Percentiles rank a stretch among this genome's conserved stretches.
Evolutionary conservation across 1,140 invertebrate genomes (phyloP).

Genomic region (Arion vulgaris): DNA sequence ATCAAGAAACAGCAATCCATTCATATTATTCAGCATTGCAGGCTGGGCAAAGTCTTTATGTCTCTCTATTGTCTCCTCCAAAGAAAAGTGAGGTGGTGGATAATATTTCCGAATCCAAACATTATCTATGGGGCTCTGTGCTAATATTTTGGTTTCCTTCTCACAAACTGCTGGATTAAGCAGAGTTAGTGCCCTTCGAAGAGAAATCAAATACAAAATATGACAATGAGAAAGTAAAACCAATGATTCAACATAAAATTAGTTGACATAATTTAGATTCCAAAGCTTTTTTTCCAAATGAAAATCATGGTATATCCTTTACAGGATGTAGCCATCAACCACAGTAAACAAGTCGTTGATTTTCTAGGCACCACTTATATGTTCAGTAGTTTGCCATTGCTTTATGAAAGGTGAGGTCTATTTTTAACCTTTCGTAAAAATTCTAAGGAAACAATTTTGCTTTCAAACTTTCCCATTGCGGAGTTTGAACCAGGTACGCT

Average conservation of each 20-base stretch:
- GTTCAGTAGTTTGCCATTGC: too few species aligned
- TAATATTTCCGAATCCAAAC: slow-evolving; percentile 59
- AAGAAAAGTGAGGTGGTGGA: slow-evolving; percentile 45
- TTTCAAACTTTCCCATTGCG: too few species aligned
- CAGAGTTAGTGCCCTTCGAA: neutral
- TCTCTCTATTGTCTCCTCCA: slow-evolving; percentile 52
- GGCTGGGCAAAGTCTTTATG: slow-evolving; percentile 64
- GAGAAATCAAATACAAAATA: neutral
- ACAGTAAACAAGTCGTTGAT: too few species aligned
- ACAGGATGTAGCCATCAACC: too few species aligned
- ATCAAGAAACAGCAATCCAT: slow-evolving; percentile 55
- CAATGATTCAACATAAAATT: neutral
- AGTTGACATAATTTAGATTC: neutral
- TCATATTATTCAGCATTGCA: slow-evolving; percentile 56
- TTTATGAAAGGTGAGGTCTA: too few species aligned
- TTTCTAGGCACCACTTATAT: too few species aligned
- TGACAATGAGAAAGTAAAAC: neutral
- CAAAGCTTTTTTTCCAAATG: too few species aligned
- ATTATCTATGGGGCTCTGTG: slow-evolving; percentile 51
- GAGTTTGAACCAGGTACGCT: too few species aligned
- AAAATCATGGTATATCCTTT: too few species aligned
- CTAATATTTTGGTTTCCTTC: slow-evolving; percentile 13
- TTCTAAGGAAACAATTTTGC: too few species aligned
- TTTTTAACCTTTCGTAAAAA: too few species aligned
- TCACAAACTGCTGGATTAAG: neutral